Conservation (phyloP, 2,888 invertebrate species). For the Chalcosyrphus nemorum region DNA sequence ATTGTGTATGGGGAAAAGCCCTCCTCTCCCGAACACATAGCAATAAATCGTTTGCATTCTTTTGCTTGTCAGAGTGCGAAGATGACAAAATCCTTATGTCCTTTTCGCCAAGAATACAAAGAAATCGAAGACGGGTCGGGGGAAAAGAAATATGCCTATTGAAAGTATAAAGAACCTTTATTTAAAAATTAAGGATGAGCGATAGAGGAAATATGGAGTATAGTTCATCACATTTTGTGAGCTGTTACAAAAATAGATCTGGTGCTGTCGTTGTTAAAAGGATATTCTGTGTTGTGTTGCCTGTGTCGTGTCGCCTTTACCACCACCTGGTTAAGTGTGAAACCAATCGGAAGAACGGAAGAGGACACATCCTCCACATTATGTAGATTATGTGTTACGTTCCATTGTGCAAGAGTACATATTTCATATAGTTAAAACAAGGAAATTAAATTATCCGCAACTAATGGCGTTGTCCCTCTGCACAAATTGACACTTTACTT, state of each 20-base stretch:
- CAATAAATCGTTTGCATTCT: slow-evolving; percentile 57
- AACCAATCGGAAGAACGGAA: slow-evolving; percentile 43
- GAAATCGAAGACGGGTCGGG: background rate
- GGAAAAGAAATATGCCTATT: slow-evolving; percentile 10
- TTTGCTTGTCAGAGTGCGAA: slow-evolving; percentile 14
- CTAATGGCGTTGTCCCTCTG: slow-evolving; percentile 44
- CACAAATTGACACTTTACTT: slow-evolving; percentile 47
- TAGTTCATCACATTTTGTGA: slow-evolving; percentile 48
- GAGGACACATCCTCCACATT: slow-evolving; percentile 42
- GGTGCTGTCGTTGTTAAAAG: background rate
- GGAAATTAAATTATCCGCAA: slow-evolving; percentile 64
- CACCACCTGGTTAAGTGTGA: slow-evolving; percentile 11
- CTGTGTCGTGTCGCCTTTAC: background rate
- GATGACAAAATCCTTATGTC: slow-evolving; percentile 40
- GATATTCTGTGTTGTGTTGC: background rate
- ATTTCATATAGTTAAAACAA: slow-evolving; percentile 34
- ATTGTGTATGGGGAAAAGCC: background rate
- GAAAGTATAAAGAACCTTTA: slow-evolving; percentile 45
- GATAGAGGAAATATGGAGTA: slow-evolving; percentile 41
- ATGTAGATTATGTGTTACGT: slow-evolving; percentile 38
- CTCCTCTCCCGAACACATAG: slow-evolving; percentile 10
- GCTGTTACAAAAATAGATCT: slow-evolving; percentile 43
- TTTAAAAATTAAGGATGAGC: slow-evolving; percentile 37
- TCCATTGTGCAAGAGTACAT: slow-evolving; percentile 15
- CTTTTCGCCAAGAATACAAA: slow-evolving; percentile 22